Conservation (phyloP, 2,797 vertebrate genomes). For the Sebastes trivittatus region DNA sequence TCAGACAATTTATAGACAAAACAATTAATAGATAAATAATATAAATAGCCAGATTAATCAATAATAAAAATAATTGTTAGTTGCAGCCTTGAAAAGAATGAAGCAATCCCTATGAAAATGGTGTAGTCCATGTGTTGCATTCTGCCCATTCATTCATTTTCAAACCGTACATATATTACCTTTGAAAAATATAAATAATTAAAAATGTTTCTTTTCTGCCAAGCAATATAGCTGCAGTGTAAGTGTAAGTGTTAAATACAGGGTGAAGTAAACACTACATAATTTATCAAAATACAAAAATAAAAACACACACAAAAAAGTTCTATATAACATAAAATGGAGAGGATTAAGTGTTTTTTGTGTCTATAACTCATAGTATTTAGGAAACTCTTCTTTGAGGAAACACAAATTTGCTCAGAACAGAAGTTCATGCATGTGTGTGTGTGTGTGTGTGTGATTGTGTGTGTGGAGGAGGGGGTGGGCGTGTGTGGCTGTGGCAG, state of each 20-base stretch:
- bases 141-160: background rate
- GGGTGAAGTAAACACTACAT: background rate
- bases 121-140: background rate
- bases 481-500: conserved; percentile 6
- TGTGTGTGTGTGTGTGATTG: no score
- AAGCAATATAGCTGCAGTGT: background rate
- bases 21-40: background rate
- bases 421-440: background rate
- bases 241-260: conserved; percentile 14
- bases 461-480: conserved; percentile 14
- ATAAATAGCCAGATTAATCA: background rate
- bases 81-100: background rate
- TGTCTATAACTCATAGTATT: background rate
- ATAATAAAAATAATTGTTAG: background rate
- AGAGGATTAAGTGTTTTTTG: background rate
- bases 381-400: background rate
- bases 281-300: background rate
- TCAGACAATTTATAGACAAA: background rate
- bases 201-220: background rate
- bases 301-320: background rate
- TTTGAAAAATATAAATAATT: conserved; percentile 9
- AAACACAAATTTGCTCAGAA: conserved; percentile 8
- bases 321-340: background rate
- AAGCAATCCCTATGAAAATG: background rate
- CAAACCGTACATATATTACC: background rate